These are phyloP conservation scores for Zosterops japonicus DNA, from an alignment of 2,113 vertebrate species.

Conservation along the genomic window DNA sequence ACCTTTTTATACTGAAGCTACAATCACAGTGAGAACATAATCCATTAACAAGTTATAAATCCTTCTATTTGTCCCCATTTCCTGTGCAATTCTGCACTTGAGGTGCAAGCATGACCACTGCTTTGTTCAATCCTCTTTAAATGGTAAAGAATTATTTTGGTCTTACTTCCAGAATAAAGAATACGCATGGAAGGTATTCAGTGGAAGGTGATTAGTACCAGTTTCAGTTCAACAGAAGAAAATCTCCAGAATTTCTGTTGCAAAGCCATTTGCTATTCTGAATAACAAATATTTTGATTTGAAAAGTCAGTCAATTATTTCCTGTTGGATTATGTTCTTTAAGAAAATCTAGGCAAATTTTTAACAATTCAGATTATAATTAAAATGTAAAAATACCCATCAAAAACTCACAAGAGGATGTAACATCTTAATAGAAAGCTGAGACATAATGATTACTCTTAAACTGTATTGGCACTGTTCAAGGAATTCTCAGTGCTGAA, in stretches of 20 bases:
- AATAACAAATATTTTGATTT: not conserved
- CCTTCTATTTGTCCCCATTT: not conserved
- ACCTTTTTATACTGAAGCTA: not conserved
- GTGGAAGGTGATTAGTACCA: not conserved
- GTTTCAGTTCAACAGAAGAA: not conserved
- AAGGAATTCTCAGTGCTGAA: not conserved
- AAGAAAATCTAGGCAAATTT: not conserved
- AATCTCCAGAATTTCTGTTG: not conserved
- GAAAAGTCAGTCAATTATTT: not conserved
- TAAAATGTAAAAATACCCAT: not conserved
- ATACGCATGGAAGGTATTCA: not conserved
- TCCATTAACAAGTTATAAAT: not conserved
- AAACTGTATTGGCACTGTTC: not conserved
- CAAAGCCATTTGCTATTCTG: not conserved
- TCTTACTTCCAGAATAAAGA: not conserved
- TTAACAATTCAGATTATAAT: not conserved
- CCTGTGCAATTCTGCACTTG: not conserved
- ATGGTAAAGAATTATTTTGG: not conserved
- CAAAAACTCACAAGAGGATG: not conserved
- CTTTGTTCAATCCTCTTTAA: not conserved
- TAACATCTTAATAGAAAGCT: not conserved
- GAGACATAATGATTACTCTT: not conserved
- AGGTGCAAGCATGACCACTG: not conserved
- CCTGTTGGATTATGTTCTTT: not conserved
- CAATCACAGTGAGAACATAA: not conserved